phyloP scores from a whole-genome alignment of 2,888 invertebrate genomes.

The Palloptera scutellata region DNA sequence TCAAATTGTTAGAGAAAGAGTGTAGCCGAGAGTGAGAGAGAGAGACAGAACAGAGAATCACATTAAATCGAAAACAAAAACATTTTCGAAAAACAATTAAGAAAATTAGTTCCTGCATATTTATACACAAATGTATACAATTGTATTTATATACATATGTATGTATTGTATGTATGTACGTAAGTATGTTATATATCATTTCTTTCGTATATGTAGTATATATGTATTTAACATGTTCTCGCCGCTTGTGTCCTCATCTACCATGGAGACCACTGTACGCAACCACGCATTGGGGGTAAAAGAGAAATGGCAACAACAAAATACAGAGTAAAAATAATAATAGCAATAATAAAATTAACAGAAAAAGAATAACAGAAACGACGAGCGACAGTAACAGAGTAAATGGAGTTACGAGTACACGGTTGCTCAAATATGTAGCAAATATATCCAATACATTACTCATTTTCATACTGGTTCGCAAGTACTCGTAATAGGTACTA shows the following conservation, averaged over 20 bases:
- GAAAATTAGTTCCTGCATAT: slow-evolving; percentile 10
- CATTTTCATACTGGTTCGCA: neutral
- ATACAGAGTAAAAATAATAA: slow-evolving; percentile 2
- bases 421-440: too few relatives aligned
- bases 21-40: neutral
- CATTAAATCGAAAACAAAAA: neutral
- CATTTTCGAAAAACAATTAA: slow-evolving; percentile 4
- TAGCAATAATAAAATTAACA: slow-evolving; percentile 1
- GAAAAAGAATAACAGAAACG: slow-evolving; percentile 8
- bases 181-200: neutral
- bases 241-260: slow-evolving; percentile 61
- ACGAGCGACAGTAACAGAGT: neutral
- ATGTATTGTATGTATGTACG: slow-evolving; percentile 10
- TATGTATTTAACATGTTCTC: slow-evolving; percentile 43
- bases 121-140: slow-evolving; percentile 9
- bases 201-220: slow-evolving; percentile 1
- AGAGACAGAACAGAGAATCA: neutral
- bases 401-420: neutral
- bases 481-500: neutral
- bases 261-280: slow-evolving; percentile 65
- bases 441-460: too few relatives aligned
- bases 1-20: slow-evolving; percentile 5
- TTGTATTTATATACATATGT: slow-evolving; percentile 1
- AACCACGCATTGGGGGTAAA: slow-evolving; percentile 55
- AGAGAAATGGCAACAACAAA: too few relatives aligned